These are phyloP conservation scores for Nesogale talazaci DNA, from an alignment of 2,113 vertebrate genomes.

Conservation along the genomic window DNA sequence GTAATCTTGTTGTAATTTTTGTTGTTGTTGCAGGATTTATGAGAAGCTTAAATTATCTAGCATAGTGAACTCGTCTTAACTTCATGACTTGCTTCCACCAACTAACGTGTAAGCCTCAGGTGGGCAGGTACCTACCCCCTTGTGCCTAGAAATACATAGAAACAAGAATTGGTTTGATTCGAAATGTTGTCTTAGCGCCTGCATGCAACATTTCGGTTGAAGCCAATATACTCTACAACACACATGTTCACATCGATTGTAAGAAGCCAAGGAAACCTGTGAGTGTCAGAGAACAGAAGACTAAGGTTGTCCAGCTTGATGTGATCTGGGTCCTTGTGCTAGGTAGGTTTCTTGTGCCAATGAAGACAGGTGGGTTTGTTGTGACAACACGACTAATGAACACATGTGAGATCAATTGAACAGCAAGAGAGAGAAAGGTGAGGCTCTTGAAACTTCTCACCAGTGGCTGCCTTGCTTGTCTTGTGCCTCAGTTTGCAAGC, in stretches of 20 bases:
- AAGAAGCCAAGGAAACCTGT: background rate
- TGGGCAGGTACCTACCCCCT: background rate
- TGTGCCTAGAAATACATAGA: background rate
- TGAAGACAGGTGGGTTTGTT: too few species aligned
- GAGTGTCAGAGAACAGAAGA: background rate
- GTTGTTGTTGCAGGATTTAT: background rate
- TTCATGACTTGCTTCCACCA: background rate
- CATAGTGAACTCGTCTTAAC: background rate
- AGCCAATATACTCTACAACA: background rate
- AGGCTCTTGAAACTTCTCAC: too few species aligned
- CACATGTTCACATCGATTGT: background rate
- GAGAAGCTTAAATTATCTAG: background rate
- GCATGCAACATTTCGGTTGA: background rate
- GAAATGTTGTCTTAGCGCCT: accelerated
- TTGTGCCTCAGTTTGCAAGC: too few species aligned
- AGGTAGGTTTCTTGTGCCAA: too few species aligned
- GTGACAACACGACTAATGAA: too few species aligned
- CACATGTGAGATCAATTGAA: too few species aligned
- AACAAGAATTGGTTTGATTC: background rate
- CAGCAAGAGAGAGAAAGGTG: too few species aligned
- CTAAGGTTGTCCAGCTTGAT: background rate
- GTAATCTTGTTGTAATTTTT: background rate
- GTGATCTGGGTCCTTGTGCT: background rate
- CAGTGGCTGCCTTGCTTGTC: too few species aligned
- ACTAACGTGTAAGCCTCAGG: background rate